A percentile compares a stretch with the other conserved stretches of the same genome.
These are phyloP conservation scores for Ophthalmolycus amberensis DNA, from an alignment of 2,113 vertebrate species.

Conservation along the genomic window DNA sequence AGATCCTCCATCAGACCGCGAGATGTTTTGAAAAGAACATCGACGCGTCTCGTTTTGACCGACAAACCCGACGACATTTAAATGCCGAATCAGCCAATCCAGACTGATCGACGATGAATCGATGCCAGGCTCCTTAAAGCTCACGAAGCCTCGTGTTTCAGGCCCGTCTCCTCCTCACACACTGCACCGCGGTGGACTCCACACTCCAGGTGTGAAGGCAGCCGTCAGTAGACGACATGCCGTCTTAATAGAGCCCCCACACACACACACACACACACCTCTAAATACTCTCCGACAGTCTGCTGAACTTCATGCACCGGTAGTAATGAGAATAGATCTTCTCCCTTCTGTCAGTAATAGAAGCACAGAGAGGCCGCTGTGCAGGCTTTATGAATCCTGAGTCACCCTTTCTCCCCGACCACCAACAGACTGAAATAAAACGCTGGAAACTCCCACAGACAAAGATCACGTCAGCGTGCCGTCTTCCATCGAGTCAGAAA, in stretches of 20 bases:
- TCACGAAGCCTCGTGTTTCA: neutral
- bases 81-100: neutral
- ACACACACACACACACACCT: slow-evolving; percentile 20
- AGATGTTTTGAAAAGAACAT: no score
- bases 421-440: slow-evolving; percentile 1
- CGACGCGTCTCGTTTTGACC: no score
- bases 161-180: slow-evolving; percentile 16
- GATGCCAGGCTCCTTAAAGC: no score
- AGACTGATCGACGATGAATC: no score
- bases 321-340: neutral
- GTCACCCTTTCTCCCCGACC: neutral
- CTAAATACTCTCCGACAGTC: neutral
- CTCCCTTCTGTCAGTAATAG: neutral
- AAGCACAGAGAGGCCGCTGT: neutral
- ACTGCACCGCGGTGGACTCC: neutral
- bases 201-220: slow-evolving; percentile 9
- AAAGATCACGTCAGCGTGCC: slow-evolving; percentile 11
- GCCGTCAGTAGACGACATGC: slow-evolving; percentile 8
- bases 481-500: neutral
- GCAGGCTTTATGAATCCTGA: neutral
- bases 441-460: slow-evolving; percentile 27
- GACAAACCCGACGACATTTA: no score
- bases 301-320: slow-evolving; percentile 9
- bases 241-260: slow-evolving; percentile 52
- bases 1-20: no score